Evolutionary conservation across 2,888 invertebrate species (phyloP).

Genomic region (Cantharis rustica): DNA sequence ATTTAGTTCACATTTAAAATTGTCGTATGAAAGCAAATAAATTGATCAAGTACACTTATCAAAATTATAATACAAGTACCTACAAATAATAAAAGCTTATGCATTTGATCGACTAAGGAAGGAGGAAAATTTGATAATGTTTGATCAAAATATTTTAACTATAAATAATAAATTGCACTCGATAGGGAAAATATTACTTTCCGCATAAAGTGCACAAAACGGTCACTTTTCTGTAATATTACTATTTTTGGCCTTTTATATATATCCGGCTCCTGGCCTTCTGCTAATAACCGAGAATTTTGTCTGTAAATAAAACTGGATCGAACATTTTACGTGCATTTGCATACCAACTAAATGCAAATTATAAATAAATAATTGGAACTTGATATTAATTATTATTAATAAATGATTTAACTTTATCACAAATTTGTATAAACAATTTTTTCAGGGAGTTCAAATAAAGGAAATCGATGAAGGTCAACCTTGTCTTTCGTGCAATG

Average conservation of each 20-base stretch:
- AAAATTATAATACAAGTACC: too few relatives aligned
- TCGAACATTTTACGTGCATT: not conserved
- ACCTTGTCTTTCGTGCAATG: slow-evolving; percentile 82
- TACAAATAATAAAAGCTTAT: too few relatives aligned
- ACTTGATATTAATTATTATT: not conserved
- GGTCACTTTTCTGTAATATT: too few relatives aligned
- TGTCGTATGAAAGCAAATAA: too few relatives aligned
- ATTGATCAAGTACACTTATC: too few relatives aligned
- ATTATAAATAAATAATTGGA: not conserved
- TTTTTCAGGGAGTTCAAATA: slow-evolving; percentile 80
- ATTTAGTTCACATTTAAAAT: too few relatives aligned
- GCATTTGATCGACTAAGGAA: too few relatives aligned
- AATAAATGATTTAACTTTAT: not conserved
- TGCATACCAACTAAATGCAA: not conserved
- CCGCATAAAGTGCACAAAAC: too few relatives aligned
- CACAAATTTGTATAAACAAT: not conserved
- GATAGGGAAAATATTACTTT: too few relatives aligned
- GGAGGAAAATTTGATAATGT: too few relatives aligned
- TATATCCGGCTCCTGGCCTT: not conserved
- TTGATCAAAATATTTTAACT: too few relatives aligned
- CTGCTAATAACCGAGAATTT: not conserved
- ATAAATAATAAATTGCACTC: too few relatives aligned
- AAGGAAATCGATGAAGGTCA: slow-evolving; percentile 86
- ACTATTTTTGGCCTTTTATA: not conserved
- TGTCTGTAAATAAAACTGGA: not conserved